Base-by-base conservation (phyloP, 2,797 vertebrate genomes). In the Eleutherodactylus coqui region DNA sequence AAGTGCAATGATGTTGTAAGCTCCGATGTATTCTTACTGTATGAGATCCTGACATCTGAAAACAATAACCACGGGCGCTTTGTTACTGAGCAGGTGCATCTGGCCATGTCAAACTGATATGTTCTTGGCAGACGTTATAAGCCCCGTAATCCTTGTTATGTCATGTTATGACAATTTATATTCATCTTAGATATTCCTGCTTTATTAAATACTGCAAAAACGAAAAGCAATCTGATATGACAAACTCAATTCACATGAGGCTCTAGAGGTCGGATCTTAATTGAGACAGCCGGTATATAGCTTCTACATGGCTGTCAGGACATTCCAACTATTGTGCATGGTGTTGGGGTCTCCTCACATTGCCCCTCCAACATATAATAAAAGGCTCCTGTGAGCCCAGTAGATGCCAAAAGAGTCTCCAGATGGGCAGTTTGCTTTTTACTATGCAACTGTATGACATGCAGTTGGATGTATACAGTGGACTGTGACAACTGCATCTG, bases 101-200 rank as follows among this genome's bases (percentile, higher is more conserved):
- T 73, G 27, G 11, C 70, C 41, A 73, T 27, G 70, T 43, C 70
- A 73, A 45, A 13, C 41, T 73, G 21, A 73, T 27, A 14, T 14
- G 17, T 1, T 73, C 70, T 73, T 73, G 70, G 70, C 70, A 73
- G 70, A 27, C 43, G 1, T 16, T 73, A 45, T n/a, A 73, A 73
- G 41, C 70, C 70, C 13, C 70, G 16, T 73, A 73, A 73, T 73
- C 70, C 70, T 41, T 73, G 70, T 73, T 73, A 73, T 73, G 70
- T 43, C 70, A 73, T 73, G 38, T 73, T 73, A 73, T 43, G 70
- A 45, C 24, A 27, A 27, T 73, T 73, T 73, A 14, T 73, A 45
- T 73, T 73, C 45, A 27, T 73, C 24, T 73, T 45, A 45, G 21
- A 43, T 43, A 73, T 73, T 73, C 36, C 36, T 73, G 24, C 41